These are phyloP conservation scores for Flexamia atlantica DNA, from an alignment of 2,888 invertebrate genomes.

Conservation along the genomic window DNA sequence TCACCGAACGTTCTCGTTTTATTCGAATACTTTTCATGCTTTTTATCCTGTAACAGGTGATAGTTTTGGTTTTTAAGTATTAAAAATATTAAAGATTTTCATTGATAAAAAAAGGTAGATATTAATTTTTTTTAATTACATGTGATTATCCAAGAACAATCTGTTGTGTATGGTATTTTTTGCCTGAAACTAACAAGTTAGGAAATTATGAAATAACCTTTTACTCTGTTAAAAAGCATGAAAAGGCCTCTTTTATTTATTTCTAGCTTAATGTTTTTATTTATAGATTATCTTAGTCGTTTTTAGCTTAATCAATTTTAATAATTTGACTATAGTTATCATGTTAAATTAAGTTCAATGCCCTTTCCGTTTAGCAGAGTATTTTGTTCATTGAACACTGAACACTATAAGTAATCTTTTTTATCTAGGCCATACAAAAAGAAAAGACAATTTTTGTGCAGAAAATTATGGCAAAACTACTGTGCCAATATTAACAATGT, in stretches of 20 bases:
- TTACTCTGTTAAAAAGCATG: background rate
- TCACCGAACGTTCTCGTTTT: conserved; percentile 26
- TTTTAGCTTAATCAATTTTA: conserved; percentile 16
- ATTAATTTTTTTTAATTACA: background rate
- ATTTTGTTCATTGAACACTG: too few species aligned
- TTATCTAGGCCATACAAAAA: too few species aligned
- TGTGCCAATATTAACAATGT: too few species aligned
- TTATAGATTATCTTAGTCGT: conserved; percentile 14
- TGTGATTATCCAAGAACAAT: background rate
- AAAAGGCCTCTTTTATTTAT: background rate
- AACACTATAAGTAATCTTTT: too few species aligned
- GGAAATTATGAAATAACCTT: too few species aligned
- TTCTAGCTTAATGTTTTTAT: conserved; percentile 35
- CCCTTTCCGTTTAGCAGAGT: too few species aligned
- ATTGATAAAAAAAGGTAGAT: too few species aligned
- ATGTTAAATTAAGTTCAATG: background rate
- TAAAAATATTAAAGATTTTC: background rate
- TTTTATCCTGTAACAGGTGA: background rate
- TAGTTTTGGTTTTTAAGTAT: background rate
- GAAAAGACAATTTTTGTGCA: too few species aligned
- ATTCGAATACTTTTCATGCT: conserved; percentile 2
- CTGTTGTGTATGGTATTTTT: too few species aligned
- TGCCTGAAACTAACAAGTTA: too few species aligned
- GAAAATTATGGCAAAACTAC: too few species aligned
- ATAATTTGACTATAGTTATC: conserved; percentile 4